phyloP scores from a whole-genome alignment of 1,140 invertebrate species.

The Papilio polyxenes region DNA sequence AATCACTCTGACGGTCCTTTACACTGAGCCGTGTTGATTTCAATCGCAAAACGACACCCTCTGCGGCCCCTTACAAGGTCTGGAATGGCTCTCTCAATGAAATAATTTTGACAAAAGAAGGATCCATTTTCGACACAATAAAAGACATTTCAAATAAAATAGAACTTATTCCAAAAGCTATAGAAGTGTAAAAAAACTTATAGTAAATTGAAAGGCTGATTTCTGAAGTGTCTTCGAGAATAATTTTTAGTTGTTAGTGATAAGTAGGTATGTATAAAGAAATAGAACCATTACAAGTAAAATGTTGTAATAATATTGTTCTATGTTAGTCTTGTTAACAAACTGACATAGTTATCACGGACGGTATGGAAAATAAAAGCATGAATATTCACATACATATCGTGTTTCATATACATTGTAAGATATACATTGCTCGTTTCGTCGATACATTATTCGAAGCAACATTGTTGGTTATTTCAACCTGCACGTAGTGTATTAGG shows the following conservation, averaged over 20 bases:
- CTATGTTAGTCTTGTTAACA: neutral
- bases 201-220: neutral
- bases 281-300: neutral
- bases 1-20: slow-evolving; percentile 23
- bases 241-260: too few species aligned
- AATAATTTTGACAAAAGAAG: slow-evolving; percentile 39
- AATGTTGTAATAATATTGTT: neutral
- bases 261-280: too few species aligned
- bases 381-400: slow-evolving; percentile 27
- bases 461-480: slow-evolving; percentile 31
- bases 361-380: slow-evolving; percentile 17
- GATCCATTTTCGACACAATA: neutral
- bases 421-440: slow-evolving; percentile 29
- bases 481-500: slow-evolving; percentile 25
- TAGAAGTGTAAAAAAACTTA: neutral
- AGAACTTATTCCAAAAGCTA: neutral
- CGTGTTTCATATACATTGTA: neutral
- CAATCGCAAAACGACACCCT: slow-evolving; percentile 51
- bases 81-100: slow-evolving; percentile 54
- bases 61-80: slow-evolving; percentile 58
- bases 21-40: slow-evolving; percentile 52
- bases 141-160: neutral
- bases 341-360: slow-evolving; percentile 25
- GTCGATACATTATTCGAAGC: slow-evolving; percentile 37
- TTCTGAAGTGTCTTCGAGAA: too few species aligned